These are phyloP conservation scores for Sinosuthora webbiana DNA, from an alignment of 2,113 vertebrate genomes.

Conservation along the genomic window DNA sequence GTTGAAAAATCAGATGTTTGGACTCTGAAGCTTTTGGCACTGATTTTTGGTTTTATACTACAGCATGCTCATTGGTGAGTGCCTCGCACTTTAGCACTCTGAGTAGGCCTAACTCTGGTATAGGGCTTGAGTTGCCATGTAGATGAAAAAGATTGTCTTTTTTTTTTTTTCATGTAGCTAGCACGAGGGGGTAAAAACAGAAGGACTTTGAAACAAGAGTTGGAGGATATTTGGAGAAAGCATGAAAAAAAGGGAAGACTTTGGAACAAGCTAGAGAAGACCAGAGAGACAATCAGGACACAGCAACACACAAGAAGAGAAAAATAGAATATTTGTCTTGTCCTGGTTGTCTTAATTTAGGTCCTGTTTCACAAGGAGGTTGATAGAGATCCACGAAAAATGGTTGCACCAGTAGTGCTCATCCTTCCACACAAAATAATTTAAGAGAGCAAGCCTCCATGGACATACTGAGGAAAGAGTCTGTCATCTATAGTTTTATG, in stretches of 20 bases:
- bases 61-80: not conserved
- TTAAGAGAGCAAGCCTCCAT: not conserved
- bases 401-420: not conserved
- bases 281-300: not conserved
- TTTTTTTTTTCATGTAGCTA: not conserved
- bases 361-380: not conserved
- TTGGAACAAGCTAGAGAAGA: not conserved
- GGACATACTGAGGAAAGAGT: not conserved
- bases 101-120: not conserved
- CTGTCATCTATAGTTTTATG: not conserved
- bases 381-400: not conserved
- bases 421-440: not conserved
- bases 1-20: not conserved
- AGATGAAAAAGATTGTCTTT: not conserved
- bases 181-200: not conserved
- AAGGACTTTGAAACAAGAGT: not conserved
- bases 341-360: not conserved
- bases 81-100: accelerated
- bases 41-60: not conserved
- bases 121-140: not conserved
- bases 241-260: not conserved
- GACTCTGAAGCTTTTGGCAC: not conserved
- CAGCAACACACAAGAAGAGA: not conserved
- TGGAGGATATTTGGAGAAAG: not conserved
- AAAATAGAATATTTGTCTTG: not conserved